Percentiles rank a stretch among this genome's conserved stretches.
phyloP scores from a whole-genome alignment of 1,140 invertebrate genomes.

The Uloborus diversus region DNA sequence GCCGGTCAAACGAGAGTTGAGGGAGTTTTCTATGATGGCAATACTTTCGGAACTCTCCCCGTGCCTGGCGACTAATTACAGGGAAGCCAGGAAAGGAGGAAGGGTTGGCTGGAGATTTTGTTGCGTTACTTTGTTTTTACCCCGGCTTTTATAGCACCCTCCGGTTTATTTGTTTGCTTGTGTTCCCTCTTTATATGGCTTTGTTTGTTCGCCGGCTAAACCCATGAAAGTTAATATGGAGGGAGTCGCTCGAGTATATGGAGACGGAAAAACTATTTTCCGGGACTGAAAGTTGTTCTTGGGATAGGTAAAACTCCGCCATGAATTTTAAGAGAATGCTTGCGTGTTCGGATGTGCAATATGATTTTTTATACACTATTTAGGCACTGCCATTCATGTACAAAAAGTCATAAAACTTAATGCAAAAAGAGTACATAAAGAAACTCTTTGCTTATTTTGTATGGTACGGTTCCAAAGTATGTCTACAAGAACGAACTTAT shows the following conservation, averaged over 20 bases:
- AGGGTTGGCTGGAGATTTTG: conserved; percentile 17
- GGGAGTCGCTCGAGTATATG: not conserved
- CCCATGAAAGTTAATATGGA: conserved; percentile 33
- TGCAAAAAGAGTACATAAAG: too few relatives aligned
- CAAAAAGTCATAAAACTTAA: too few relatives aligned
- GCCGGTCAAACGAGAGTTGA: conserved; percentile 45
- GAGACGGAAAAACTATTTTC: not conserved
- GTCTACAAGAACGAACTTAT: too few relatives aligned
- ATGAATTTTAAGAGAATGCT: too few relatives aligned
- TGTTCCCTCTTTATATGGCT: conserved; percentile 16
- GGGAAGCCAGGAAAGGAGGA: conserved; percentile 6
- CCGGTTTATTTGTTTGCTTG: conserved; percentile 23
- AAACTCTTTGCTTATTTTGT: too few relatives aligned
- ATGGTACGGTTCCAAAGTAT: too few relatives aligned
- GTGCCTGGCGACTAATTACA: conserved; percentile 39
- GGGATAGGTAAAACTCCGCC: too few relatives aligned
- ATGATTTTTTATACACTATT: too few relatives aligned
- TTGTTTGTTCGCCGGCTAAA: not conserved
- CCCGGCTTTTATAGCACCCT: conserved; percentile 13
- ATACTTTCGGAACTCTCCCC: conserved; percentile 34
- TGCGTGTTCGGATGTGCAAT: too few relatives aligned
- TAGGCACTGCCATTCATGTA: too few relatives aligned
- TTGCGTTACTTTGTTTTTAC: conserved; percentile 38
- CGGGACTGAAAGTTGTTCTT: too few relatives aligned
- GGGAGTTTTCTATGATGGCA: conserved; percentile 52